These are phyloP conservation scores for Chymomyza fuscimana DNA, from an alignment of 2,888 invertebrate species.

Conservation along the genomic window DNA sequence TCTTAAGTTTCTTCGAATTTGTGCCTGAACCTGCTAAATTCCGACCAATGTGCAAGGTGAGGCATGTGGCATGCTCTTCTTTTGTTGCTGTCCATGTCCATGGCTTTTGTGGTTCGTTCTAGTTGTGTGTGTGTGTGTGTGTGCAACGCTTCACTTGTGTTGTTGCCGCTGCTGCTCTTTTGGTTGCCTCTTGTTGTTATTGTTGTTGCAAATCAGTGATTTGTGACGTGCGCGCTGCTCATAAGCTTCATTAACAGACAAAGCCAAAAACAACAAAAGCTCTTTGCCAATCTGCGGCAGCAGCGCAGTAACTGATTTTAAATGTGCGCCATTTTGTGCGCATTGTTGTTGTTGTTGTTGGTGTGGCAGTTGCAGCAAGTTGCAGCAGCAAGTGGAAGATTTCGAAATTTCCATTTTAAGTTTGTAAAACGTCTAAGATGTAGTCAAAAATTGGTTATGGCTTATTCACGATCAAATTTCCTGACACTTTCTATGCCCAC, in stretches of 20 bases:
- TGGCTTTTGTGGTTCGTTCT: constrained; percentile 35
- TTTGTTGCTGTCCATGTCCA: constrained; percentile 42
- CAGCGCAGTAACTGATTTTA: constrained; percentile 25
- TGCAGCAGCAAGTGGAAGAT: neutral
- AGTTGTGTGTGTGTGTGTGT: neutral
- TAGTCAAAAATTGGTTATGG: neutral
- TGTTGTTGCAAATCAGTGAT: constrained; percentile 67
- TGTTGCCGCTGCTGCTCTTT: constrained; percentile 35
- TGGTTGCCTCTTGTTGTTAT: constrained; percentile 6
- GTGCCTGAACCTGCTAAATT: too few species aligned
- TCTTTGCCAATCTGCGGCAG: constrained; percentile 30
- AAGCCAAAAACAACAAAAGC: constrained; percentile 32
- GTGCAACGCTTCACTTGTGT: constrained; percentile 64
- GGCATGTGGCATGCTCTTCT: constrained; percentile 49
- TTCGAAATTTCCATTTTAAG: neutral
- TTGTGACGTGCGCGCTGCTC: constrained; percentile 69
- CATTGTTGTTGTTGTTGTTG: neutral
- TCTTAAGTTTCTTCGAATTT: too few species aligned
- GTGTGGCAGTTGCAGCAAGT: constrained; percentile 7
- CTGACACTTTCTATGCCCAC: constrained; percentile 35
- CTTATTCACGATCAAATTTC: constrained; percentile 20
- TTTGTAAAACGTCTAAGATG: neutral
- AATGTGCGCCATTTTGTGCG: constrained; percentile 48
- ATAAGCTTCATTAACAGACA: constrained; percentile 69
- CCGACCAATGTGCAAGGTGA: neutral